Conservation (phyloP, 2,797 vertebrate species). For the Alectoris magna region DNA sequence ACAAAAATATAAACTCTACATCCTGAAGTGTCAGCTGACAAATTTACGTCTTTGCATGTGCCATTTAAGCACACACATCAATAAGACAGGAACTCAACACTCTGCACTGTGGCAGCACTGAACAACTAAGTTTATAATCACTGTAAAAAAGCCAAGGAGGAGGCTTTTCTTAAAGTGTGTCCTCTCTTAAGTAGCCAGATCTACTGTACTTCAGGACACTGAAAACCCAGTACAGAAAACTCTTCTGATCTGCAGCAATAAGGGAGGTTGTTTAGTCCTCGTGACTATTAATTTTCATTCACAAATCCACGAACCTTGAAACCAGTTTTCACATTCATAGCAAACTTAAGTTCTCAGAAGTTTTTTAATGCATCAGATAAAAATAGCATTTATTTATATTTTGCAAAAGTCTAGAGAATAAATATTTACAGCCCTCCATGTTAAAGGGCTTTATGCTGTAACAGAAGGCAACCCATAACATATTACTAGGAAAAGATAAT, state of each 20-base stretch:
- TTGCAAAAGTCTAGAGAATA: neutral
- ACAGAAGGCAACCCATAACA: neutral
- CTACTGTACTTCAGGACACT: neutral
- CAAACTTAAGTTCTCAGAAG: neutral
- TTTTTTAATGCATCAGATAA: neutral
- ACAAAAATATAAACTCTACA: neutral
- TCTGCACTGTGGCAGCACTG: neutral
- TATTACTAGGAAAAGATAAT: neutral
- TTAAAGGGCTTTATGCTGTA: neutral
- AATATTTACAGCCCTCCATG: neutral
- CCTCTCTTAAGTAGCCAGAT: neutral
- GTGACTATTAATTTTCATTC: neutral
- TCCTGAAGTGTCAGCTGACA: neutral
- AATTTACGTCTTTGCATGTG: neutral
- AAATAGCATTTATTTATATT: neutral
- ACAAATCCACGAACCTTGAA: accelerated
- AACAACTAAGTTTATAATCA: neutral
- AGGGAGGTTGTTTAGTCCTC: accelerated
- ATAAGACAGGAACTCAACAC: accelerated
- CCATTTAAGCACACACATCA: accelerated
- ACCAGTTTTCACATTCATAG: neutral
- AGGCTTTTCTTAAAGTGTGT: neutral
- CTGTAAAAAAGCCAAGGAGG: neutral
- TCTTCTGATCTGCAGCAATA: neutral
- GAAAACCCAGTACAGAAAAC: neutral